Evolutionary conservation across 2,888 invertebrate species (phyloP), one percentile per base, ranked within the genome.

Genomic region (Ischnus inquisitorius): DNA sequence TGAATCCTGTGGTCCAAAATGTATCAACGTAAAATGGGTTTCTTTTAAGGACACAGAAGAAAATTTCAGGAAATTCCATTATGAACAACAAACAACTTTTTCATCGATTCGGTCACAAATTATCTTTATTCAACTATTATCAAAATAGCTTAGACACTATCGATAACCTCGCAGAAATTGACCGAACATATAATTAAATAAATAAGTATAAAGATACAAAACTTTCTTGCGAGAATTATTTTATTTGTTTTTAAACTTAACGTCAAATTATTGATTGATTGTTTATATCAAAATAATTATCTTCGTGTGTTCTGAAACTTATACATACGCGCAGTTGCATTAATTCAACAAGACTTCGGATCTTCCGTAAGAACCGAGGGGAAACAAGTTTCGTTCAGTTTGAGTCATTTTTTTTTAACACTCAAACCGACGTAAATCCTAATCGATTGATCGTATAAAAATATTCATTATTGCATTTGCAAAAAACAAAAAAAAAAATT

Each of bases 261-360:
- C 14, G 28, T 12, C 48, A 6, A 69, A 77, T 69, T 12, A 68
- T 62, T 41, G 39, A 46, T 62, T 16, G 39, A 68, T 62, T 22
- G 62, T 69, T 69, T 10, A 28, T 69, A 67, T 69, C 6, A 65
- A 51, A 64, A 65, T 51, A 28, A 34, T 28, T 28, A 51, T 65
- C n/a, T 62, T 51, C 10, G 16, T 12, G 25, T 5, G n/a, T 57
- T 60, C 8, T n/a, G n/a, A 25, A 60, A 39, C n/a, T 3, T 54
- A 22, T 22, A 3, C 19, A 10, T 22, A 54, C 54, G 10, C 19
- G 19, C 54, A 54, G 54, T 22, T 22, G 2, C 22, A 12, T 34
- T 34, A 3, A 34, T 3, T n/a, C 14, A 14, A n/a, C 46, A n/a
- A 12, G 12, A 12, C 46, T 8, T 14, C 3, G n/a, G 14, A 46